These are phyloP conservation scores for Drosophila demipolita DNA, from an alignment of 2,888 invertebrate genomes.

Conservation along the genomic window DNA sequence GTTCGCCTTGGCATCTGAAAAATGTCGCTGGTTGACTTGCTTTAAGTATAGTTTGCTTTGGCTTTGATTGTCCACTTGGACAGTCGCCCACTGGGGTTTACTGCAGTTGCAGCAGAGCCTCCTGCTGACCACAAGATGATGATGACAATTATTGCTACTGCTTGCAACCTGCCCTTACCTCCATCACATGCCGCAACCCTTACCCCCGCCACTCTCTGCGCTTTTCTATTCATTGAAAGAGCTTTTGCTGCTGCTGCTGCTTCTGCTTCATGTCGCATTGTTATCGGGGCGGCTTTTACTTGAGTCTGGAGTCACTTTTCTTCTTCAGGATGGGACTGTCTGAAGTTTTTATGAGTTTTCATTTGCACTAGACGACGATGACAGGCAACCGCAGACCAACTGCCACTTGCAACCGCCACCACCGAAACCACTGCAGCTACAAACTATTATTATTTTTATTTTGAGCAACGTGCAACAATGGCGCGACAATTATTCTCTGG, in stretches of 20 bases:
- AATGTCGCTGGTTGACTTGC: conserved; percentile 79
- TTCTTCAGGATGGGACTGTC: conserved; percentile 44
- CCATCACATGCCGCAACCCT: background rate
- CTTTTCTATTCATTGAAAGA: conserved; percentile 12
- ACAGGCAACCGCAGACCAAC: conserved; percentile 69
- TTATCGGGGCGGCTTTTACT: conserved; percentile 44
- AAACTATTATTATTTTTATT: conserved; percentile 54
- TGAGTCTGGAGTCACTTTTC: conserved; percentile 57
- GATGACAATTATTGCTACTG: conserved; percentile 70
- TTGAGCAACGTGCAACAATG: conserved; percentile 75
- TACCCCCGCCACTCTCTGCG: background rate
- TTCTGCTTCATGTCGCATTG: conserved; percentile 36
- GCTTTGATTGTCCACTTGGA: conserved; percentile 63
- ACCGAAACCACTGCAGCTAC: conserved; percentile 6
- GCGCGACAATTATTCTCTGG: conserved; percentile 69
- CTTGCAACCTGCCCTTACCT: conserved; percentile 37
- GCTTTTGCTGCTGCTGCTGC: background rate
- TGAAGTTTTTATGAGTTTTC: conserved; percentile 72
- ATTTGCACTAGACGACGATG: conserved; percentile 51
- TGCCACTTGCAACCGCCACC: conserved; percentile 64
- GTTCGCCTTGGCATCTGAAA: conserved; percentile 73
- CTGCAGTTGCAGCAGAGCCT: conserved; percentile 26
- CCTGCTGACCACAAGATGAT: conserved; percentile 60
- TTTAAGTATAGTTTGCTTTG: conserved; percentile 74
- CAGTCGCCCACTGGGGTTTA: conserved; percentile 55